Conservation (phyloP, 2,797 vertebrate genomes). For the Lagodon rhomboides region DNA sequence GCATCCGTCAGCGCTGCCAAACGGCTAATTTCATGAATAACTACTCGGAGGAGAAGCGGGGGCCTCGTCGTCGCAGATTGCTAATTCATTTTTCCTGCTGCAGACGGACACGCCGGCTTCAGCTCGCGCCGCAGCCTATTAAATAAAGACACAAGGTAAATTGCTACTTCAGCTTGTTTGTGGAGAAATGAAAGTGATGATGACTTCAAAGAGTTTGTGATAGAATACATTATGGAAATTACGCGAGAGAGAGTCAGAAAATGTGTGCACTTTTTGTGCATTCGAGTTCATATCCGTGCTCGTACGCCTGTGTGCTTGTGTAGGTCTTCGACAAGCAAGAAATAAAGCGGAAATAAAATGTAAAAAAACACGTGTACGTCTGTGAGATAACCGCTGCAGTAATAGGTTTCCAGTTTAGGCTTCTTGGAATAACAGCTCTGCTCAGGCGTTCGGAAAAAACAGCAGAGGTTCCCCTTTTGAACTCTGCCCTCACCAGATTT, state of each 20-base stretch:
- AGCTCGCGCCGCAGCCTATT: constrained; percentile 63
- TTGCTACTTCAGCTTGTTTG: constrained; percentile 64
- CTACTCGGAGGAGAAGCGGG: constrained; percentile 51
- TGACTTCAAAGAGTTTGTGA: constrained; percentile 65
- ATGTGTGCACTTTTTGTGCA: not conserved
- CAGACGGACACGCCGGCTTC: constrained; percentile 53
- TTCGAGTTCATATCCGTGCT: constrained; percentile 5
- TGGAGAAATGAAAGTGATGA: constrained; percentile 62
- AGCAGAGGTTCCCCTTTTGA: constrained; percentile 62
- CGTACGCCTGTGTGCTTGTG: constrained; percentile 1
- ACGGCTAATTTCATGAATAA: constrained; percentile 59
- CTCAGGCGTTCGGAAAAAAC: constrained; percentile 60
- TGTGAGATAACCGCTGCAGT: constrained; percentile 25
- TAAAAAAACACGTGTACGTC: not conserved
- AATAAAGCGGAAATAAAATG: constrained; percentile 6
- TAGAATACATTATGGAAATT: constrained; percentile 57
- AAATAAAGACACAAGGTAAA: constrained; percentile 71
- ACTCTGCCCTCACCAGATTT: constrained; percentile 70
- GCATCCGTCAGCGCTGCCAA: constrained; percentile 22
- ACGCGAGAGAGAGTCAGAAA: constrained; percentile 25
- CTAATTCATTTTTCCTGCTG: constrained; percentile 66
- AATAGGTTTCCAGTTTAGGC: constrained; percentile 54
- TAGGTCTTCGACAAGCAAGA: constrained; percentile 22
- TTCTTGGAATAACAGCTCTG: constrained; percentile 48
- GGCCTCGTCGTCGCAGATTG: constrained; percentile 75